Conservation (phyloP, 2,797 vertebrate genomes). For the Benthosema pterotum region DNA sequence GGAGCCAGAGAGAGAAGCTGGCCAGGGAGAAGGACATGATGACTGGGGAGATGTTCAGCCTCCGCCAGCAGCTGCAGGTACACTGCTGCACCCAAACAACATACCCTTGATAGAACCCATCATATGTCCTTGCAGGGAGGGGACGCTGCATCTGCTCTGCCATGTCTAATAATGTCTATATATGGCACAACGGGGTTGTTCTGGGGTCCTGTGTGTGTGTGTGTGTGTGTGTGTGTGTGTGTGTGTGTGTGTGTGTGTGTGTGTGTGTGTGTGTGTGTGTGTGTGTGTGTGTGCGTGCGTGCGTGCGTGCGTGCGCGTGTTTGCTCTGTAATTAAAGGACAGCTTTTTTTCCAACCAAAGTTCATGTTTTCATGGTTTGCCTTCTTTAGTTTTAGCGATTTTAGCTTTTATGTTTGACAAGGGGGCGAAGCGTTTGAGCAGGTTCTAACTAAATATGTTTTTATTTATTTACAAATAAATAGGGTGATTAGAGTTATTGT, state of each 20-base stretch:
- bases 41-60: slow-evolving; percentile 89
- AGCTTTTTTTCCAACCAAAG: too few species aligned
- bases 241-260: slow-evolving; percentile 12
- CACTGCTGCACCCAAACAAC: slow-evolving; percentile 29
- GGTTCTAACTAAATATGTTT: too few species aligned
- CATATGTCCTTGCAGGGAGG: slow-evolving; percentile 33
- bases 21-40: slow-evolving; percentile 90
- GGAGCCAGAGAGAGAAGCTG: slow-evolving; percentile 88
- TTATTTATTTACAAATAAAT: too few species aligned
- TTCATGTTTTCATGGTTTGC: too few species aligned
- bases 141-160: slow-evolving; percentile 27
- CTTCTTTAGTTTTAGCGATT: too few species aligned
- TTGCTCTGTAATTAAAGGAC: too few species aligned
- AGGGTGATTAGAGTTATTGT: too few species aligned
- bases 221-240: not conserved
- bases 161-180: slow-evolving; percentile 19
- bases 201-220: not conserved
- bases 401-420: too few species aligned
- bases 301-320: not conserved
- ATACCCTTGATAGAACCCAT: slow-evolving; percentile 19
- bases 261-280: slow-evolving; percentile 5
- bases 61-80: slow-evolving; percentile 94
- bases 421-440: too few species aligned
- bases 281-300: slow-evolving; percentile 4
- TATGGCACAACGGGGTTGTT: slow-evolving; percentile 46